Evolutionary conservation across 2,113 vertebrate species (phyloP).

Genomic region (Bagarius yarrelli): DNA sequence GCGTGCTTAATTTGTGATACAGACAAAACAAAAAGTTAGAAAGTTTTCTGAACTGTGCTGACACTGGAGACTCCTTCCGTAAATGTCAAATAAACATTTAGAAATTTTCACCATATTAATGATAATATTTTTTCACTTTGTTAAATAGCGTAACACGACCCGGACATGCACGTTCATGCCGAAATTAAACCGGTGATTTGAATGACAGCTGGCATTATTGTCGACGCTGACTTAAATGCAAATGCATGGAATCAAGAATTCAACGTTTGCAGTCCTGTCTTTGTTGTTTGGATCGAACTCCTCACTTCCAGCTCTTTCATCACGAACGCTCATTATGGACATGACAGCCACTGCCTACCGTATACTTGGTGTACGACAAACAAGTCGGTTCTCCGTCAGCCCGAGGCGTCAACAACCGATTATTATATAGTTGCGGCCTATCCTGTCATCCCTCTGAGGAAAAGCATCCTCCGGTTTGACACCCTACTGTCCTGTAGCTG

Average conservation of each 20-base stretch:
- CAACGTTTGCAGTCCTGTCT: not conserved
- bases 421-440: conserved; percentile 21
- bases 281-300: not conserved
- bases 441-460: conserved; percentile 19
- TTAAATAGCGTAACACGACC: not conserved
- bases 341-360: not conserved
- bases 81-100: not conserved
- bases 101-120: not conserved
- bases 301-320: not conserved
- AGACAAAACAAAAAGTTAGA: not conserved
- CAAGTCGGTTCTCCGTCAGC: not conserved
- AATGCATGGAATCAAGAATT: not conserved
- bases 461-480: conserved; percentile 26
- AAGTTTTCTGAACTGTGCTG: not conserved
- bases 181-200: not conserved
- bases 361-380: conserved; percentile 5
- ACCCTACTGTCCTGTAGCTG: not conserved
- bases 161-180: not conserved
- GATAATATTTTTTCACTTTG: not conserved
- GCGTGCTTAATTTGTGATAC: too few species aligned
- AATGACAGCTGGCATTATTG: not conserved
- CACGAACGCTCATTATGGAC: not conserved
- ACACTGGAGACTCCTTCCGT: conserved; percentile 1
- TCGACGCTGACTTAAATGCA: not conserved
- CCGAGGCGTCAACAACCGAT: conserved; percentile 6